These are phyloP conservation scores for Ladona fulva DNA, from an alignment of 1,140 invertebrate genomes.

Conservation along the genomic window DNA sequence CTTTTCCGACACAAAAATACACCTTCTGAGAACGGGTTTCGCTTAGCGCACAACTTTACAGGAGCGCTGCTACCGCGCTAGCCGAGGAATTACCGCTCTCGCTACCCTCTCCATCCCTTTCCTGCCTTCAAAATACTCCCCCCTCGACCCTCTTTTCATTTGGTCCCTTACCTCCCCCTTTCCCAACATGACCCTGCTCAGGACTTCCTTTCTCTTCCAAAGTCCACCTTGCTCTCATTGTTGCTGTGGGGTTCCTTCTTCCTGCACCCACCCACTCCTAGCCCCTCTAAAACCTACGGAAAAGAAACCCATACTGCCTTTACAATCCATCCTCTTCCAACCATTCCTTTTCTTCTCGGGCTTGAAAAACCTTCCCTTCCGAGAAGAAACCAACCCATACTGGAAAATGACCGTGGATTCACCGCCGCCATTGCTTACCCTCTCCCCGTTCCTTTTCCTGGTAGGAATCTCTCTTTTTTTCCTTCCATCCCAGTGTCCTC, in stretches of 20 bases:
- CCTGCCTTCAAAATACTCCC: too few species aligned
- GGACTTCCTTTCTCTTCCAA: background rate
- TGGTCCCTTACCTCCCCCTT: too few species aligned
- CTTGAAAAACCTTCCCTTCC: background rate
- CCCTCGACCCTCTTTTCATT: too few species aligned
- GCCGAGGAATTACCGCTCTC: too few species aligned
- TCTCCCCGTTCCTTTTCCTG: background rate
- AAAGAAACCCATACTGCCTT: background rate
- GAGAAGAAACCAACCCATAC: background rate
- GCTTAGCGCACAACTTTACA: too few species aligned
- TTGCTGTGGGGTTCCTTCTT: background rate
- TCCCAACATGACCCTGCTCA: background rate
- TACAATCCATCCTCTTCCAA: background rate
- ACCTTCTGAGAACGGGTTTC: too few species aligned
- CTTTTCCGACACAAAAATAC: too few species aligned
- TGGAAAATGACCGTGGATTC: background rate
- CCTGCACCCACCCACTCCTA: background rate
- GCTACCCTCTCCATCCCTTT: too few species aligned
- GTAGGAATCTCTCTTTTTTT: background rate
- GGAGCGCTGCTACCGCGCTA: too few species aligned
- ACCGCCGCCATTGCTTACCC: background rate
- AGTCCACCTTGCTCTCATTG: background rate
- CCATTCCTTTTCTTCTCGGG: background rate
- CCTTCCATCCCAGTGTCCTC: background rate
- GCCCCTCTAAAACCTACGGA: background rate